phyloP scores from a whole-genome alignment of 1,140 invertebrate genomes.

The Rhopalosiphum padi region DNA sequence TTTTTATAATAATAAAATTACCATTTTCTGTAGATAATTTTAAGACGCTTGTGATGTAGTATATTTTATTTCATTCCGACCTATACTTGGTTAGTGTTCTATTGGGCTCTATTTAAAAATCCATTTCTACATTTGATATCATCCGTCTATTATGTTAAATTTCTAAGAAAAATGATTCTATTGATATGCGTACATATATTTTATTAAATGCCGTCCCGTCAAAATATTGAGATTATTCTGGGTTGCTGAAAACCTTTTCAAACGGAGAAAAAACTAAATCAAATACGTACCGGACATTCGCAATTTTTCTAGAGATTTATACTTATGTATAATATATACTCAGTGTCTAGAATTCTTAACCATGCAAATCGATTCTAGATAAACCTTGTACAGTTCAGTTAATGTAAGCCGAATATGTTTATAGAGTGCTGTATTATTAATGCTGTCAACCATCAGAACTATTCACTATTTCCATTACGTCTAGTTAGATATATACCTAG shows the following conservation, averaged over 20 bases:
- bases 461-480: not conserved
- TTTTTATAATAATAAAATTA: not conserved
- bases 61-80: not conserved
- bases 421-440: constrained; percentile 4
- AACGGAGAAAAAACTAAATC: not conserved
- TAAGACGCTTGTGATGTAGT: not conserved
- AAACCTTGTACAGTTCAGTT: not conserved
- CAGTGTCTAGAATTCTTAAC: not conserved
- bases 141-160: not conserved
- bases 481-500: not conserved
- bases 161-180: not conserved
- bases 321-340: not conserved
- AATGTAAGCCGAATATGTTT: not conserved
- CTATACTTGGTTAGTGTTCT: not conserved
- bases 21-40: not conserved
- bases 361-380: not conserved
- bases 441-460: not conserved
- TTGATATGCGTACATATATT: not conserved
- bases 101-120: not conserved
- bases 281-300: not conserved
- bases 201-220: not conserved
- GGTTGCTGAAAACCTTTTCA: not conserved
- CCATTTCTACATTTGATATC: not conserved
- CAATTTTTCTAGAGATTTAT: not conserved
- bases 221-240: not conserved